Evolutionary conservation across 2,113 vertebrate species (phyloP).

Genomic region (Tyrannus savana): DNA sequence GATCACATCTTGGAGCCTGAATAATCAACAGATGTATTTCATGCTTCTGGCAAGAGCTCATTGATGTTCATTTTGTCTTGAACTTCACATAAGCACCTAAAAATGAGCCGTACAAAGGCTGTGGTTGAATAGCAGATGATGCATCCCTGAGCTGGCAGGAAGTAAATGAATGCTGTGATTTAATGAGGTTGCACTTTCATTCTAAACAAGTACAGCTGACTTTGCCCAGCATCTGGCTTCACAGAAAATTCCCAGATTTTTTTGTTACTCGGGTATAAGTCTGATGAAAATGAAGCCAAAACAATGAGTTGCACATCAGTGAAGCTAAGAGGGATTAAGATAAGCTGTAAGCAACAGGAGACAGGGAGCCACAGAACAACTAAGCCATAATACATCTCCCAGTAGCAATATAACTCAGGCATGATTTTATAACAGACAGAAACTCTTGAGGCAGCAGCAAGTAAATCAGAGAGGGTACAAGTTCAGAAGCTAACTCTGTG

Average conservation of each 20-base stretch:
- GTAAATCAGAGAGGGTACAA: slow-evolving; percentile 45
- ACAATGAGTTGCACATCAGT: not conserved
- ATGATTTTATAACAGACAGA: slow-evolving; percentile 21
- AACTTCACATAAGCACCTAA: not conserved
- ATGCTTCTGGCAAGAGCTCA: not conserved
- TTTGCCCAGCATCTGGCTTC: not conserved
- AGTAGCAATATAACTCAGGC: not conserved
- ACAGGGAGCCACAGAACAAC: not conserved
- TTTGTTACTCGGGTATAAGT: not conserved
- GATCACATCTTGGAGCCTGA: rapidly evolving
- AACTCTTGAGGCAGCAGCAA: slow-evolving; percentile 24
- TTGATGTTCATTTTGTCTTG: not conserved
- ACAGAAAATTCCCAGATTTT: not conserved
- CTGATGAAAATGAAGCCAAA: not conserved
- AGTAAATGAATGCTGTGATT: slow-evolving; percentile 11
- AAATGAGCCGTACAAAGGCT: not conserved
- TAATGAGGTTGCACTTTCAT: not conserved
- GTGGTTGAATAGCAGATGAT: not conserved
- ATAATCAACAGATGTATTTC: not conserved
- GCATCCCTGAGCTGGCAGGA: not conserved
- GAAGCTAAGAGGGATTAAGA: not conserved
- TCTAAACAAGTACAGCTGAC: not conserved
- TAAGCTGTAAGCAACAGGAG: not conserved
- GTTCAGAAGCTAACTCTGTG: slow-evolving; percentile 35
- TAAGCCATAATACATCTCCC: not conserved